Base-by-base conservation (phyloP, 2,113 vertebrate genomes). In the Saguinus imperator region DNA sequence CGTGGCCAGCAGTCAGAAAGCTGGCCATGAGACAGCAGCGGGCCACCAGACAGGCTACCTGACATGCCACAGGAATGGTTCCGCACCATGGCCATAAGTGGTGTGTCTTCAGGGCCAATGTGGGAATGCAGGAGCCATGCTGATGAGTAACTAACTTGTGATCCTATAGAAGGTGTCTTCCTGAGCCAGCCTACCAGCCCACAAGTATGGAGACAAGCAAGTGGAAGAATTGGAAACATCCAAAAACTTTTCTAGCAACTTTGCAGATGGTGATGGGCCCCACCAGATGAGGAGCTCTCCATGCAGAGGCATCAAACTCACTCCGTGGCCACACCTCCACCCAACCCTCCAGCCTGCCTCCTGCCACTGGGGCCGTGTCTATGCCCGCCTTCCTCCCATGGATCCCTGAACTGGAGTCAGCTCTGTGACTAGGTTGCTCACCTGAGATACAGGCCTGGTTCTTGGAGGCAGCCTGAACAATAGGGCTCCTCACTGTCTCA, bases 51-150 rank as follows among this genome's bases (percentile, higher is more conserved):
- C 32, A 23, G 94, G 32, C 72, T 58, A 1, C 8, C 29, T 27
- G 29, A 20, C 79, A 11, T 4, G 6, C 35, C 58, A 45, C 9
- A 37, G 73, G 3, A 66, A 64, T 3, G 9, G 58, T 50, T n/a
- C 18, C 17, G 66, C 3, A 0, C 23, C 16, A 25, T 5, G 14
- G 7, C 40, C 6, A 1, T n/a, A 57, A 35, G 55, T 5, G 18
- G 61, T 72, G 50, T 18, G 32, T 32, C 48, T 57, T 80, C 20
- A 40, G 37, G 45, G 43, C 70, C 57, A 23, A 32, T 55, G 20
- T 73, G 18, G 68, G 80, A 40, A 93, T 57, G 45, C 7, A 5
- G 52, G 14, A 87, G 75, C 58, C 73, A 27, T 13, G 32, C 11
- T 27, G 52, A 82, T 55, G 64, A 77, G 27, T 73, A 40, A 77